Conservation (phyloP, 2,797 vertebrate genomes). For the Moxostoma hubbsi region DNA sequence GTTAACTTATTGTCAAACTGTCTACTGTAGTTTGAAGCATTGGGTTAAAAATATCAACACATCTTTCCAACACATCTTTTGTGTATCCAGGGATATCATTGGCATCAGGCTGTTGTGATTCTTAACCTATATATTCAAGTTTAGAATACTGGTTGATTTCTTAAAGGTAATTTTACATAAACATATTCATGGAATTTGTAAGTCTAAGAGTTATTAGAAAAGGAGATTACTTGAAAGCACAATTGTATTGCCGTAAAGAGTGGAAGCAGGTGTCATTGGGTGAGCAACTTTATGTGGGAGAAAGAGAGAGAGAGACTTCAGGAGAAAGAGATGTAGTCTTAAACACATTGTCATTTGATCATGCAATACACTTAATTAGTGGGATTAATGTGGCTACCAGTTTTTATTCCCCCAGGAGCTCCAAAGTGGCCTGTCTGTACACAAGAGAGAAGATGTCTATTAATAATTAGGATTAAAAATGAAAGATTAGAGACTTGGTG, state of each 20-base stretch:
- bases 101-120: background rate
- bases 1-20: background rate
- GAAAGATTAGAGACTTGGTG: background rate
- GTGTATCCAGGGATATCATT: background rate
- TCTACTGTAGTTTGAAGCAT: no score
- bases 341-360: constrained; percentile 48
- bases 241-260: constrained; percentile 61
- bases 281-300: constrained; percentile 23
- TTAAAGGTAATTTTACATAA: background rate
- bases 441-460: background rate
- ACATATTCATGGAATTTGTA: background rate
- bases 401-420: background rate
- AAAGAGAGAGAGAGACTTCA: constrained; percentile 1
- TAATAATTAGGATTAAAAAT: background rate
- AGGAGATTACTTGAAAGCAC: constrained; percentile 39
- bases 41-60: no score
- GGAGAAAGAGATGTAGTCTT: no score
- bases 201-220: background rate
- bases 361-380: constrained; percentile 40
- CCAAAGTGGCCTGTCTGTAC: background rate
- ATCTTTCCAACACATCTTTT: background rate
- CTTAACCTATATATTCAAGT: background rate
- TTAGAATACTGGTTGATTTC: background rate
- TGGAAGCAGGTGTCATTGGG: constrained; percentile 65
- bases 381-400: constrained; percentile 24